These are phyloP conservation scores for Sturnus vulgaris DNA, from an alignment of 2,113 vertebrate species.

Conservation along the genomic window DNA sequence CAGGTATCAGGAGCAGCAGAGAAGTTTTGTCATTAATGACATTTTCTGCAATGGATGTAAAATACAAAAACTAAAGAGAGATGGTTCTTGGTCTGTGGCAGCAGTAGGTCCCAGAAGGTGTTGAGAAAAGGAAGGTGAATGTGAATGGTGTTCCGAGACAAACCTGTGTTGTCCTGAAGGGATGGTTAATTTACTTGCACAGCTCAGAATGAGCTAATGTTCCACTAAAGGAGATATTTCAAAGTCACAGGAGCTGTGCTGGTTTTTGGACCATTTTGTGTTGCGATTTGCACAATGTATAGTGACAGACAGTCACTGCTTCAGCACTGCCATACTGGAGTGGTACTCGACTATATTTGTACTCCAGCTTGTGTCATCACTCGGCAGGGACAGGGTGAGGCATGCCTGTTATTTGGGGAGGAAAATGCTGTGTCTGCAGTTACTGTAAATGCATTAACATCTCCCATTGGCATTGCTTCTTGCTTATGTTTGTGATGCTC, in stretches of 20 bases:
- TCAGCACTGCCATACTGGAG: neutral
- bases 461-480: neutral
- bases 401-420: neutral
- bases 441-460: neutral
- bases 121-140: neutral
- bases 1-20: neutral
- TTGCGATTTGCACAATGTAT: rapidly evolving
- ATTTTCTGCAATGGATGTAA: neutral
- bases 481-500: rapidly evolving
- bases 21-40: neutral
- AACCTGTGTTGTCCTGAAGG: neutral
- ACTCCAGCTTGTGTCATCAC: neutral
- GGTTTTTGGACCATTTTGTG: rapidly evolving
- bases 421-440: neutral
- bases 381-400: neutral
- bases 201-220: neutral
- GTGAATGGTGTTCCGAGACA: neutral
- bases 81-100: neutral
- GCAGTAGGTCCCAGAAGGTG: neutral
- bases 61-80: neutral
- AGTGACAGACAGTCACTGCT: neutral
- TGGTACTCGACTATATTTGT: neutral
- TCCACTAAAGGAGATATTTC: neutral
- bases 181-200: neutral
- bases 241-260: neutral